Percentiles rank a stretch among this genome's conserved stretches.
Conservation (phyloP, 1,140 invertebrate genomes). For the Polyergus mexicanus region DNA sequence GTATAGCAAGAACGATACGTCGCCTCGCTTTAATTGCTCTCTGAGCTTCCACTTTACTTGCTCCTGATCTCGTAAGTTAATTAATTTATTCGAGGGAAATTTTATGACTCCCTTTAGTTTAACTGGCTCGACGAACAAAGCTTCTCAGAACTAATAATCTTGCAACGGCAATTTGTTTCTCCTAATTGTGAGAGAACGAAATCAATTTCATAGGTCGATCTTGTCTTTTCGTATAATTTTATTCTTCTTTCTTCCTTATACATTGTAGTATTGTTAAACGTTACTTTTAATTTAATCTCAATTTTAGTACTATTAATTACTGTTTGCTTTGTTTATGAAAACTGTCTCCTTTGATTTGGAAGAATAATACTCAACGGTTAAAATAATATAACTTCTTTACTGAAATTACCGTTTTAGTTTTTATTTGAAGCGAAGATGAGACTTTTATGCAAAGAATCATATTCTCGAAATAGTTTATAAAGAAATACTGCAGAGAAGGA, state of each 20-base stretch:
- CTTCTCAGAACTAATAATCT: slow-evolving; percentile 43
- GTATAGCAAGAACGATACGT: slow-evolving; percentile 52
- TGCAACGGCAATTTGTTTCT: slow-evolving; percentile 44
- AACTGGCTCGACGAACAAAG: slow-evolving; percentile 43
- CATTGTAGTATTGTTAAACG: slow-evolving; percentile 4
- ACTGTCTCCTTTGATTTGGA: neutral
- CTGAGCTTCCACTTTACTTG: slow-evolving; percentile 40
- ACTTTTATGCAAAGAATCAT: neutral
- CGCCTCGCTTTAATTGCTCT: slow-evolving; percentile 47
- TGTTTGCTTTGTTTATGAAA: neutral
- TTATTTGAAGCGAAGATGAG: neutral
- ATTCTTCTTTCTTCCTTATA: neutral
- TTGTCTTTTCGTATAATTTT: slow-evolving; percentile 12
- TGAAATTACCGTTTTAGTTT: neutral
- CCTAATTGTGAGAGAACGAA: slow-evolving; percentile 43
- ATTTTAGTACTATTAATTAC: neutral
- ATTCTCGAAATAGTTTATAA: slow-evolving; percentile 5
- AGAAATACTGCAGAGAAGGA: neutral
- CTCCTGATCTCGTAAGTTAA: slow-evolving; percentile 55
- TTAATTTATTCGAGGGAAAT: slow-evolving; percentile 67
- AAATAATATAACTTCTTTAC: neutral
- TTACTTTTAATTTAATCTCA: neutral
- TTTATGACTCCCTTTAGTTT: slow-evolving; percentile 43
- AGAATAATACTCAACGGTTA: neutral
- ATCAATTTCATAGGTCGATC: slow-evolving; percentile 47